These are phyloP conservation scores for Caenorhabditis sp. DNA, from an alignment of 2,888 invertebrate species.

Conservation along the genomic window DNA sequence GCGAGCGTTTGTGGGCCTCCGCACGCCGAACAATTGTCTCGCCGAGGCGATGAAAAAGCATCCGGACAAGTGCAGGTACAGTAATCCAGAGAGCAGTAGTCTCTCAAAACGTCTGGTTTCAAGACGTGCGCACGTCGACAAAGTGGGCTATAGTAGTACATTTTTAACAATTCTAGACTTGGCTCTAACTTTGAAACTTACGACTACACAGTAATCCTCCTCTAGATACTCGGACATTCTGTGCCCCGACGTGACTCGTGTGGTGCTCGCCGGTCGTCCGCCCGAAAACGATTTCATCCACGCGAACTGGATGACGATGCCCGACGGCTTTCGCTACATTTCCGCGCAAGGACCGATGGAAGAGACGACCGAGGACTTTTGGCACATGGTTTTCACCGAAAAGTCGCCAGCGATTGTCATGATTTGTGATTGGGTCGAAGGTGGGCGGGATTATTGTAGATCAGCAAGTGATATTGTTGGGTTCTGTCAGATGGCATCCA, in stretches of 20 bases:
- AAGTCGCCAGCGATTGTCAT: slow-evolving; percentile 96
- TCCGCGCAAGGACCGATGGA: slow-evolving; percentile 85
- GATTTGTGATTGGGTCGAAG: slow-evolving; percentile 79
- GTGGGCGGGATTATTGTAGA: too few relatives aligned
- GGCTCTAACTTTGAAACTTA: too few relatives aligned
- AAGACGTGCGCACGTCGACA: too few relatives aligned
- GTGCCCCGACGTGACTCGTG: slow-evolving; percentile 56
- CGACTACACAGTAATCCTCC: not conserved
- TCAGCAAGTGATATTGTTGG: too few relatives aligned
- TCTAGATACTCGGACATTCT: slow-evolving; percentile 57
- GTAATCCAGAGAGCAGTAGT: too few relatives aligned
- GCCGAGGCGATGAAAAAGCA: not conserved
- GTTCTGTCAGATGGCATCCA: slow-evolving; percentile 13
- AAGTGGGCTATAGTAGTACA: too few relatives aligned
- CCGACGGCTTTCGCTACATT: slow-evolving; percentile 61
- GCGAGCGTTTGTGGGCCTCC: not conserved
- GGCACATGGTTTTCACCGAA: slow-evolving; percentile 99
- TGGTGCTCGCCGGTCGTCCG: slow-evolving; percentile 51
- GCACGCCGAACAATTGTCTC: not conserved
- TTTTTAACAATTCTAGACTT: too few relatives aligned
- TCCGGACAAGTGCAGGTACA: not conserved
- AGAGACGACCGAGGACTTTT: slow-evolving; percentile 92
- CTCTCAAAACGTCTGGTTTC: not conserved
- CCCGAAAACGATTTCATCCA: slow-evolving; percentile 66
- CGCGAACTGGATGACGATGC: slow-evolving; percentile 65